Percentiles rank a stretch among this genome's conserved stretches.
Evolutionary conservation across 2,113 vertebrate species (phyloP).

Genomic region (Mionectes macconnelli): DNA sequence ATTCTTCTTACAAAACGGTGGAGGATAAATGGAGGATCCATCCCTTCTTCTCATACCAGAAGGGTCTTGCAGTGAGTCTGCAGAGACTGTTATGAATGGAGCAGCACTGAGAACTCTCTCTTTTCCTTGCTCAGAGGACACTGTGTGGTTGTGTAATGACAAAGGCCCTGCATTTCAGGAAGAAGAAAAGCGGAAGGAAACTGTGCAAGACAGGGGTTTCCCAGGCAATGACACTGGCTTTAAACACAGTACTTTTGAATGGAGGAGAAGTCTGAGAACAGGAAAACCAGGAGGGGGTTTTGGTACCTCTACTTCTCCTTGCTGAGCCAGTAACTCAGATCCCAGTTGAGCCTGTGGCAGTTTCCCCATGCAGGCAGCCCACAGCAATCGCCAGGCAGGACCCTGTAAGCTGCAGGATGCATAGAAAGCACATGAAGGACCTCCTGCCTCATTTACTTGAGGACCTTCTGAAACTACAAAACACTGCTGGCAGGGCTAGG

Average conservation of each 20-base stretch:
- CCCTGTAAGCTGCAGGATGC: neutral
- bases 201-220: slow-evolving; percentile 50
- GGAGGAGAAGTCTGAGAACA: slow-evolving; percentile 33
- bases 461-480: neutral
- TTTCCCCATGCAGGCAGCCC: neutral
- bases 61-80: neutral
- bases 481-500: neutral
- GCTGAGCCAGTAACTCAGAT: neutral
- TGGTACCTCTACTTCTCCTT: neutral
- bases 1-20: neutral
- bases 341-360: neutral
- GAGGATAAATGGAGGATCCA: neutral
- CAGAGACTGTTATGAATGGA: neutral
- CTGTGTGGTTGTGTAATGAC: neutral
- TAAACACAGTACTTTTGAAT: slow-evolving; percentile 31
- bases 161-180: slow-evolving; percentile 2
- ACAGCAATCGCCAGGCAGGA: rapidly evolving
- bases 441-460: neutral
- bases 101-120: neutral
- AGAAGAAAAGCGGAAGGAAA: slow-evolving; percentile 61
- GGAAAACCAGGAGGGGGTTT: slow-evolving; percentile 1
- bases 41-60: neutral
- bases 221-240: neutral
- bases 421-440: rapidly evolving
- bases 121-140: neutral